Evolutionary conservation across 2,797 vertebrate species (phyloP).

Genomic region (Rhinatrema bivittatum): DNA sequence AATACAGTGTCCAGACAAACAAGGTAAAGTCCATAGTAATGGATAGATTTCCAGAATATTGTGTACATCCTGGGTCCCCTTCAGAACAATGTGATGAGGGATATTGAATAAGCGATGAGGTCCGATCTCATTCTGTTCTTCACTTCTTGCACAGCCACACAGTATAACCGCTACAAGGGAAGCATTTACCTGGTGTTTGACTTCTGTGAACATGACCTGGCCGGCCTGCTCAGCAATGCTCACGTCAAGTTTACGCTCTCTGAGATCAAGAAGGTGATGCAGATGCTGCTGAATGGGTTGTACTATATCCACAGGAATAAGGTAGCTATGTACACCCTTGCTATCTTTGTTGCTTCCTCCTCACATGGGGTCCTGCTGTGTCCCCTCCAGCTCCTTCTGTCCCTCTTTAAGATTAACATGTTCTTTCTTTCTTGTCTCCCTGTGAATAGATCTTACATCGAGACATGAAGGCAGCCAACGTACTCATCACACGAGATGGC

Average conservation of each 20-base stretch:
- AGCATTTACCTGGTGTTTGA: constrained; percentile 97
- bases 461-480: constrained; percentile 96
- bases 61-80: neutral
- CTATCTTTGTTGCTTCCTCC: too few relatives aligned
- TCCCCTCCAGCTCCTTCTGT: too few relatives aligned
- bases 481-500: constrained; percentile 90
- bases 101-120: neutral
- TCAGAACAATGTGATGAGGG: neutral
- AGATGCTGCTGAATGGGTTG: constrained; percentile 93
- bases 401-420: too few relatives aligned
- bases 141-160: constrained; percentile 66
- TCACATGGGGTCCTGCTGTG: too few relatives aligned
- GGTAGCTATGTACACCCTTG: constrained; percentile 44
- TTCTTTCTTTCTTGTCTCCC: fast-evolving
- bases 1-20: too few relatives aligned
- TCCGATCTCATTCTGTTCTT: neutral
- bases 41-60: too few relatives aligned
- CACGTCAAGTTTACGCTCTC: constrained; percentile 93
- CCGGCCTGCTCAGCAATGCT: constrained; percentile 90
- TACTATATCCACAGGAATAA: constrained; percentile 98
- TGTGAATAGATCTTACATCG: constrained; percentile 81
- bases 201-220: constrained; percentile 96
- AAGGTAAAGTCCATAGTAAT: too few relatives aligned
- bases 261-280: constrained; percentile 98
- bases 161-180: constrained; percentile 94